These are phyloP conservation scores for Stenichneumon culpator DNA, from an alignment of 2,888 invertebrate genomes.

Conservation along the genomic window DNA sequence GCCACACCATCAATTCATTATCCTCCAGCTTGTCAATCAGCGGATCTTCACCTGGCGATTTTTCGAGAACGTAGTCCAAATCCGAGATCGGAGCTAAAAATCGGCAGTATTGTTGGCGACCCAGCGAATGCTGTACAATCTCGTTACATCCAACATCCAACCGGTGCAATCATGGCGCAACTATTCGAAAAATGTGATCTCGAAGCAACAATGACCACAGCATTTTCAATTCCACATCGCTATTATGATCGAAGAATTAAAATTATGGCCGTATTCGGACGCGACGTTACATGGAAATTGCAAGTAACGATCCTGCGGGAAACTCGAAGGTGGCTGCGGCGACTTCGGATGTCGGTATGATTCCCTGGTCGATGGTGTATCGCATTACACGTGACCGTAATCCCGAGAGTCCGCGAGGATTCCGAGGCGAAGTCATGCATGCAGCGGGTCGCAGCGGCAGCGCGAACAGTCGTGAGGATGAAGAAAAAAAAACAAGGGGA, in stretches of 20 bases:
- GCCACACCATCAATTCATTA: background rate
- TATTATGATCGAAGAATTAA: background rate
- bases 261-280: background rate
- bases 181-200: no score
- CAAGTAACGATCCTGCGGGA: constrained; percentile 7
- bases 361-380: constrained; percentile 83
- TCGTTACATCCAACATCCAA: no score
- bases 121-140: no score
- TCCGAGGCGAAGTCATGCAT: constrained; percentile 34
- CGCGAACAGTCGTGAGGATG: background rate
- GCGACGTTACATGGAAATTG: background rate
- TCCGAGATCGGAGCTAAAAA: background rate
- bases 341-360: constrained; percentile 71
- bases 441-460: background rate
- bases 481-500: background rate
- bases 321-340: constrained; percentile 3
- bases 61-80: background rate
- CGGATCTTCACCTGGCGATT: background rate
- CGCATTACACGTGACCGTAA: constrained; percentile 84
- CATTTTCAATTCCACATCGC: no score
- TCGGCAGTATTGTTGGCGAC: background rate
- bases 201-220: no score
- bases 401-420: constrained; percentile 66
- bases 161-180: no score
- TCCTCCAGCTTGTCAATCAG: background rate